A percentile compares a stretch with the other conserved stretches of the same genome.
These are phyloP conservation scores for Tetragnatha montana DNA, from an alignment of 2,888 invertebrate species.

Conservation along the genomic window DNA sequence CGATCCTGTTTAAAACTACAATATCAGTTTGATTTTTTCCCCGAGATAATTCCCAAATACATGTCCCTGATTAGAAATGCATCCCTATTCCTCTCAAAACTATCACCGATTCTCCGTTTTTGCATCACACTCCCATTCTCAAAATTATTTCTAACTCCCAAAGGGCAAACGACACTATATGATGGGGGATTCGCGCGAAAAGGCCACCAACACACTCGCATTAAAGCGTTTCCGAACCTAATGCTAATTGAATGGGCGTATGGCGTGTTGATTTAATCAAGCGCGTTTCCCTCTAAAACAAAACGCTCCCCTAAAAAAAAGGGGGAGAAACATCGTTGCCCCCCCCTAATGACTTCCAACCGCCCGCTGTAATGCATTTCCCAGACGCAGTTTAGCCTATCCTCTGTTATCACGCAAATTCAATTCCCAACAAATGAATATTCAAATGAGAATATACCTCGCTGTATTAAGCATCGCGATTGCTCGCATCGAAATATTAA, in stretches of 20 bases:
- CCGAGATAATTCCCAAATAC: too few relatives aligned
- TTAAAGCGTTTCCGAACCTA: conserved; percentile 29
- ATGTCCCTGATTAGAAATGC: too few relatives aligned
- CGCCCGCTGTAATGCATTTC: conserved; percentile 33
- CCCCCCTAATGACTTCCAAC: conserved; percentile 29
- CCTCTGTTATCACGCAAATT: conserved; percentile 33
- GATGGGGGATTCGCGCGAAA: conserved; percentile 11
- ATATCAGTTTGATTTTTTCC: too few relatives aligned
- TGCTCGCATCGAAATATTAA: conserved; percentile 34
- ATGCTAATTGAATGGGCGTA: conserved; percentile 58
- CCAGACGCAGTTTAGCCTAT: neutral
- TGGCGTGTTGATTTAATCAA: conserved; percentile 56
- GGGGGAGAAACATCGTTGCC: neutral
- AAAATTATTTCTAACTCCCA: neutral
- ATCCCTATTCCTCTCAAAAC: too few relatives aligned
- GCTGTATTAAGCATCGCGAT: neutral
- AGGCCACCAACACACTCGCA: neutral
- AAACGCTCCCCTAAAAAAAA: conserved; percentile 26
- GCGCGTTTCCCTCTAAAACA: conserved; percentile 24
- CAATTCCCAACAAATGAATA: conserved; percentile 42
- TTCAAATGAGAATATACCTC: conserved; percentile 37
- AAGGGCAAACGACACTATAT: neutral
- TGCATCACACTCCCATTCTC: too few relatives aligned
- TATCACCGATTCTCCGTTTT: too few relatives aligned
- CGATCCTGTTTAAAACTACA: too few relatives aligned